Conservation (phyloP, 2,797 vertebrate genomes). For the Enteromius thamalakanensis region DNA sequence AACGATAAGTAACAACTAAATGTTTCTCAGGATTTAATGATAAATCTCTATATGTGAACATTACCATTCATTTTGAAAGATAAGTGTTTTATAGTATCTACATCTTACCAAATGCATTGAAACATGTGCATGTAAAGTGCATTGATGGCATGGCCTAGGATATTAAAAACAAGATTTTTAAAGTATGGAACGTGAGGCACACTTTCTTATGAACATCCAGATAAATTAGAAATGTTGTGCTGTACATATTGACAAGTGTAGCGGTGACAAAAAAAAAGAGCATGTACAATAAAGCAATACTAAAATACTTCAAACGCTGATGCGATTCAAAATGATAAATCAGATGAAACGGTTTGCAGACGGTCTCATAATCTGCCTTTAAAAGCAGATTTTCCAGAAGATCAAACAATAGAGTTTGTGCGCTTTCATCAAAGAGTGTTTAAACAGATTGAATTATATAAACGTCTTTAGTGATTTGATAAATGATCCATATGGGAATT, state of each 20-base stretch:
- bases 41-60: background rate
- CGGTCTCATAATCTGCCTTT: background rate
- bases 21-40: background rate
- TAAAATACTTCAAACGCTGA: background rate
- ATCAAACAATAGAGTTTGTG: conserved; percentile 7
- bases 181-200: conserved; percentile 8
- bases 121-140: background rate
- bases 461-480: conserved; percentile 1
- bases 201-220: conserved; percentile 3
- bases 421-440: background rate
- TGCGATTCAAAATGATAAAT: background rate
- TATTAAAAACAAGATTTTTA: background rate
- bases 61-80: background rate
- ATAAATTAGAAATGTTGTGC: background rate
- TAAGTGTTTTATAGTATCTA: background rate
- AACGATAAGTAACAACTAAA: background rate
- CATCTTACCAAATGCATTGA: background rate
- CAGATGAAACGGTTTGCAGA: conserved; percentile 1
- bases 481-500: background rate
- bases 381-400: conserved; percentile 17
- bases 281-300: background rate
- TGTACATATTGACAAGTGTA: background rate
- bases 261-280: background rate
- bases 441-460: conserved; percentile 1
- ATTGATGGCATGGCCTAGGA: background rate